Percentiles rank a stretch among this genome's conserved stretches.
Evolutionary conservation across 1,140 invertebrate species (phyloP).

Genomic region (Tigriopus japonicus): DNA sequence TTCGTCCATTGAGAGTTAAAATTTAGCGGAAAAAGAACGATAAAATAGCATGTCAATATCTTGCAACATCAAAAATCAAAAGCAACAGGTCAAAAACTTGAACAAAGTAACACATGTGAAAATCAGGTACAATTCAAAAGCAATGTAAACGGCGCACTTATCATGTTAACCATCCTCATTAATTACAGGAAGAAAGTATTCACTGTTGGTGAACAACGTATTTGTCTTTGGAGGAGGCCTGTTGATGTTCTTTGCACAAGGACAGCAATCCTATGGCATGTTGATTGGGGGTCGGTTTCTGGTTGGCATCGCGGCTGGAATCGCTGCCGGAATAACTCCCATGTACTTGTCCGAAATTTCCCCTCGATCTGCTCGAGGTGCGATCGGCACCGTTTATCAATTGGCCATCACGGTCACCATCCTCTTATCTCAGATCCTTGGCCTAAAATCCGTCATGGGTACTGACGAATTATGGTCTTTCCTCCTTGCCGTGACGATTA

Average conservation of each 20-base stretch:
- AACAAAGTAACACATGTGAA: too few relatives aligned
- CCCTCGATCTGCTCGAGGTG: slow-evolving; percentile 53
- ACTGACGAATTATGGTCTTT: slow-evolving; percentile 42
- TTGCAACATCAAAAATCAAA: too few relatives aligned
- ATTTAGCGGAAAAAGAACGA: too few relatives aligned
- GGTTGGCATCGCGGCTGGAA: slow-evolving; percentile 60
- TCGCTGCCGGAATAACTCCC: slow-evolving; percentile 62
- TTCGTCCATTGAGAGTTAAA: too few relatives aligned
- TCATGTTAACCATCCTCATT: too few relatives aligned
- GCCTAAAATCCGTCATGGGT: slow-evolving; percentile 47
- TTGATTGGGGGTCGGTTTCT: slow-evolving; percentile 54
- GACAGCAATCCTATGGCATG: slow-evolving; percentile 45
- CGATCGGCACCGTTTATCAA: slow-evolving; percentile 60
- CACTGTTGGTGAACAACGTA: slow-evolving; percentile 57
- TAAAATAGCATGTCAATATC: too few relatives aligned
- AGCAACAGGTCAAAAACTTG: too few relatives aligned
- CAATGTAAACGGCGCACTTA: too few relatives aligned
- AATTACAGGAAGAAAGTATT: slow-evolving; percentile 22
- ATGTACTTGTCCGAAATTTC: slow-evolving; percentile 76
- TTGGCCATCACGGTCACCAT: slow-evolving; percentile 70
- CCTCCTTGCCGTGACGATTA: slow-evolving; percentile 45
- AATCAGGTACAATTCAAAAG: too few relatives aligned
- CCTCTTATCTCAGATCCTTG: slow-evolving; percentile 46
- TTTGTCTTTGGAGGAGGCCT: slow-evolving; percentile 37
- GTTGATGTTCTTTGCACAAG: slow-evolving; percentile 36